Evolutionary conservation across 2,113 vertebrate species (phyloP).

Genomic region (Dasyprocta punctata): DNA sequence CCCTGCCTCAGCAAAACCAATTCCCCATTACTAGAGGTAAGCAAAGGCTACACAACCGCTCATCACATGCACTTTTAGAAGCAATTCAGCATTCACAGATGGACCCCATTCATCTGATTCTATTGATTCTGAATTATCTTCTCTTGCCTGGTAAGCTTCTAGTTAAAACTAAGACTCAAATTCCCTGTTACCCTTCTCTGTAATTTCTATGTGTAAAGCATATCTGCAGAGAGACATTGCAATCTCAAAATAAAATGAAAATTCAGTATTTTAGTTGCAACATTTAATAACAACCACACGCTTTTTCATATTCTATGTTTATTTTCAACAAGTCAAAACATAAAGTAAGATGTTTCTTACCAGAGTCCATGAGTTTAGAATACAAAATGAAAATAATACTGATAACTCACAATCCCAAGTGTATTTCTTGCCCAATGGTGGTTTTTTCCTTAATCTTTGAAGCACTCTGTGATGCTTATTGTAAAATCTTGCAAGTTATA

Average conservation of each 20-base stretch:
- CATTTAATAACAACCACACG: neutral
- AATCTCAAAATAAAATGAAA: constrained; percentile 2
- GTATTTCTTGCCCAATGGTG: neutral
- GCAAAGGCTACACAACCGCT: neutral
- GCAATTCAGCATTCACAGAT: neutral
- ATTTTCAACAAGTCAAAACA: neutral
- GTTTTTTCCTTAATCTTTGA: constrained; percentile 4
- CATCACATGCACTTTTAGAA: neutral
- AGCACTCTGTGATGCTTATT: neutral
- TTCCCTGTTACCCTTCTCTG: neutral
- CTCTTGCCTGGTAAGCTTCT: neutral
- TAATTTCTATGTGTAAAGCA: neutral
- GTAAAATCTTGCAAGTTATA: constrained; percentile 20
- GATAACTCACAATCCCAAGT: neutral
- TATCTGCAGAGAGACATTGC: neutral
- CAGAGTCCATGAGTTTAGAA: neutral
- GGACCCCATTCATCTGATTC: neutral
- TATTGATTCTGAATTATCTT: neutral
- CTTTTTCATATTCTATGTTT: neutral
- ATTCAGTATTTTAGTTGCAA: neutral
- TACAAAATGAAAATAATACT: neutral
- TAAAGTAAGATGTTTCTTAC: neutral
- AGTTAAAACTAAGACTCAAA: constrained; percentile 11
- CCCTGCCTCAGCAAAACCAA: neutral
- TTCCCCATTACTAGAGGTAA: neutral